Base-by-base conservation (phyloP, 1,140 invertebrate species). In the Anoplophora glabripennis region DNA sequence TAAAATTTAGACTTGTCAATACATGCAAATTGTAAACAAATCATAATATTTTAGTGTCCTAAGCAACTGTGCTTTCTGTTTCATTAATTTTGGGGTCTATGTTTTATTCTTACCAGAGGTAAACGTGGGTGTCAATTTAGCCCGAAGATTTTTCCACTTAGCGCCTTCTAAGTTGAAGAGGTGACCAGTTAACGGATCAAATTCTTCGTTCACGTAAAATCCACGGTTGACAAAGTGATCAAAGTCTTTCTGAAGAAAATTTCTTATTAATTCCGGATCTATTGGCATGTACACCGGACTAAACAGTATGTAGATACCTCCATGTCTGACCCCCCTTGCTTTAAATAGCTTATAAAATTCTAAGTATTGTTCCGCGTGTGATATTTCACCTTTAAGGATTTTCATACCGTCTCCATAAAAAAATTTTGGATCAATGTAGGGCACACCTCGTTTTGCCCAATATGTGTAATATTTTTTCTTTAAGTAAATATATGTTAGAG, bases 221-320 rank as follows among this genome's bases (percentile, higher is more conserved):
- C 76, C 77, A 46, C 78, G 68, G 63, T 79, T 75, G 14, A 72
- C 69, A 64, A 83, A 84, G 64, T 72, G 68, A 1, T 65, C 35
- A 36, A 82, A 82, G 60, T 83, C 78, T 46, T 78, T 81, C 0
- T 77, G 71, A 0, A 82, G 21, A 9, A 83, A 70, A 0, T 66
- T 35, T 56, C 76, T 76, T 4, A 83, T 75, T 7, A 84, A 64
- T 60, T 79, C 75, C 1, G 76, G 76, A 70, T 84, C 81, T 7
- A 74, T 65, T 28, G 64, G 64, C 8, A 62, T 48, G 21, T 36
- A 66, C 4, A 51, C 28, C 3, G 64, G 64, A 14, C 28, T 8
- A 1, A 42, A 45, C 15, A 66, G 46, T 10, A 14, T 42, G 33
- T 57, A 66, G 7, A 52, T 4, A 17, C 64, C 64, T 21, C 53